These are phyloP conservation scores for Conomelus anceps DNA, from an alignment of 2,888 invertebrate genomes.

Conservation along the genomic window DNA sequence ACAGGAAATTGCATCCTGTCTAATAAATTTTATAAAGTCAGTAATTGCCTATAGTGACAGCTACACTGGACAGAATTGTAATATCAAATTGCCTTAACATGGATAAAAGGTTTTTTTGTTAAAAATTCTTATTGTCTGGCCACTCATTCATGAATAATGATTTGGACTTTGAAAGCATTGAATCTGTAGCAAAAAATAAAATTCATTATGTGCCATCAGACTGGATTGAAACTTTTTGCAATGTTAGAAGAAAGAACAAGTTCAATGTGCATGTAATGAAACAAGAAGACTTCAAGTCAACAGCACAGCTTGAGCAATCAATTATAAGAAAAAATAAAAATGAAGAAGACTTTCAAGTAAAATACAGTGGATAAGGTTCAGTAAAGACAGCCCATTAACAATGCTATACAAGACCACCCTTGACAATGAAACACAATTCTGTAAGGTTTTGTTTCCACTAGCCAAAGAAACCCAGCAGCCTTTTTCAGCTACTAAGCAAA, in stretches of 20 bases:
- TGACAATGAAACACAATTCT: neutral
- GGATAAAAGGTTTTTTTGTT: neutral
- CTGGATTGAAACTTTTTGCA: neutral
- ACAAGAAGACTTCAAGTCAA: neutral
- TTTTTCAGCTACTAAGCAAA: neutral
- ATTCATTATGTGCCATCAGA: too few species aligned
- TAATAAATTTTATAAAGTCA: neutral
- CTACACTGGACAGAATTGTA: neutral
- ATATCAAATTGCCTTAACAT: neutral
- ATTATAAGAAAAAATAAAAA: neutral
- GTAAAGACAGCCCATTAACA: neutral
- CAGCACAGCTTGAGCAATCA: neutral
- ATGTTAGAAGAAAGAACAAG: neutral
- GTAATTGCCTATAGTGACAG: neutral
- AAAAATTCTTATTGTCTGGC: neutral
- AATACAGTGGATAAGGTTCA: neutral
- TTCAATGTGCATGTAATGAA: neutral
- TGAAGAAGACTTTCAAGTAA: neutral
- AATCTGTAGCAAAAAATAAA: neutral
- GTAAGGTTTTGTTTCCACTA: neutral
- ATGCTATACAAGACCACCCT: neutral
- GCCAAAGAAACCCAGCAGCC: neutral
- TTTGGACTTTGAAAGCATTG: neutral
- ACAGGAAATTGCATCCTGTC: neutral
- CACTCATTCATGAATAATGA: neutral